phyloP scores from a whole-genome alignment of 2,888 invertebrate species.

The Tipula unca region DNA sequence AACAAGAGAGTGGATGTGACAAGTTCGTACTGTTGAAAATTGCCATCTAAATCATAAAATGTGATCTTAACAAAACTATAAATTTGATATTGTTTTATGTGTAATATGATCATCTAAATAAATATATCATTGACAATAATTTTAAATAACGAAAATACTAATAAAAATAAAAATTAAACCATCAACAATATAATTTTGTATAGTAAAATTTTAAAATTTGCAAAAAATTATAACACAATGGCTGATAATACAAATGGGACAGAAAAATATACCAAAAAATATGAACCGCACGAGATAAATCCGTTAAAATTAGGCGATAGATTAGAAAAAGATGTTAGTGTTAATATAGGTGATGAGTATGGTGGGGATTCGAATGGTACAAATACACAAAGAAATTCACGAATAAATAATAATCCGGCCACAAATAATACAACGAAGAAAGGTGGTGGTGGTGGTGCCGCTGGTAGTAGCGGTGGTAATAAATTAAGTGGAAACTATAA shows the following conservation, averaged over 20 bases:
- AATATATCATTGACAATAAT: background rate
- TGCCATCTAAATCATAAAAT: background rate
- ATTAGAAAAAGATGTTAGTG: background rate
- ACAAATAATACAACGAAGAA: background rate
- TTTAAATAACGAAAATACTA: background rate
- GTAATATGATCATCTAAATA: background rate
- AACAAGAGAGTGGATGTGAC: background rate
- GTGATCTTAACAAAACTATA: background rate
- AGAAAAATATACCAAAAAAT: constrained; percentile 19
- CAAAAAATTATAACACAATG: constrained; percentile 16
- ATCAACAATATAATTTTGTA: background rate
- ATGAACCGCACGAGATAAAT: constrained; percentile 16
- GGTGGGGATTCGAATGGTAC: background rate
- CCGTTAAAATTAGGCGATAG: constrained; percentile 2
- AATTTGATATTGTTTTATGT: background rate
- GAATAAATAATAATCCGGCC: background rate
- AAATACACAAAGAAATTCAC: background rate
- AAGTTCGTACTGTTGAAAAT: background rate
- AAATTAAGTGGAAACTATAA: constrained; percentile 17
- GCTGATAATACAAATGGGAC: constrained; percentile 8
- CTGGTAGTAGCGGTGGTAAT: background rate
- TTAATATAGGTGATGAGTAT: background rate
- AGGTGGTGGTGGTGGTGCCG: background rate
- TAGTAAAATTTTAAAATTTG: background rate
- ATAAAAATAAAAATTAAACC: background rate